phyloP scores from a whole-genome alignment of 2,113 vertebrate species.

The Motacilla alba region DNA sequence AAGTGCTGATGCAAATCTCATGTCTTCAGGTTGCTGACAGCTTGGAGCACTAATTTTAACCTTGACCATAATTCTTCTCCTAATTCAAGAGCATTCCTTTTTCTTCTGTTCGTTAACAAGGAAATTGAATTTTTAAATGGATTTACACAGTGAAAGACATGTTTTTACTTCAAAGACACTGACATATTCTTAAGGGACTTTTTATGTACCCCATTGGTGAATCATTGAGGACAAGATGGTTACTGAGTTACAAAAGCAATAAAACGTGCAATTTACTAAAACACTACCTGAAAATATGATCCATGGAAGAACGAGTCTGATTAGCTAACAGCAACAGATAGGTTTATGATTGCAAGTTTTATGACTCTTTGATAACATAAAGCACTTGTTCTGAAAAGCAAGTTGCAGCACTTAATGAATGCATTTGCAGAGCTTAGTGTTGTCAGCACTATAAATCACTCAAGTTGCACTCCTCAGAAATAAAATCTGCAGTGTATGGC shows the following conservation, averaged over 20 bases:
- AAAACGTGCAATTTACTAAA: conserved; percentile 32
- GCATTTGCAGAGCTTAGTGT: not conserved
- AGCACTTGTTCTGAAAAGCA: conserved; percentile 1
- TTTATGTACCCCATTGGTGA: not conserved
- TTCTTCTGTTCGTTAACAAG: not conserved
- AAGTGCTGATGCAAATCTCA: not conserved
- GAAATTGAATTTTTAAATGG: not conserved
- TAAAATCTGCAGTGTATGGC: not conserved
- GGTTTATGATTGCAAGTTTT: conserved; percentile 35
- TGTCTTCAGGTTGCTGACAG: not conserved
- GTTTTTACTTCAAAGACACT: not conserved
- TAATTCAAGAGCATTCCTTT: not conserved
- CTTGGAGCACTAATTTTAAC: not conserved
- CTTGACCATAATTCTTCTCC: not conserved
- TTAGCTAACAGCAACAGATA: conserved; percentile 26
- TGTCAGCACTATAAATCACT: conserved; percentile 19
- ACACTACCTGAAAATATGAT: conserved; percentile 11
- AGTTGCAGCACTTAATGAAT: not conserved
- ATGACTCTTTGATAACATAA: conserved; percentile 12
- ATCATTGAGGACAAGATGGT: not conserved
- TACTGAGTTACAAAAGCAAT: conserved; percentile 19
- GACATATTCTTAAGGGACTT: not conserved
- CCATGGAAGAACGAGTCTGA: conserved; percentile 43
- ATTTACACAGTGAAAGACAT: not conserved
- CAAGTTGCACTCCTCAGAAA: not conserved